Base-by-base conservation (phyloP, 2,113 vertebrate species). In the Aspiorhynchus laticeps region DNA sequence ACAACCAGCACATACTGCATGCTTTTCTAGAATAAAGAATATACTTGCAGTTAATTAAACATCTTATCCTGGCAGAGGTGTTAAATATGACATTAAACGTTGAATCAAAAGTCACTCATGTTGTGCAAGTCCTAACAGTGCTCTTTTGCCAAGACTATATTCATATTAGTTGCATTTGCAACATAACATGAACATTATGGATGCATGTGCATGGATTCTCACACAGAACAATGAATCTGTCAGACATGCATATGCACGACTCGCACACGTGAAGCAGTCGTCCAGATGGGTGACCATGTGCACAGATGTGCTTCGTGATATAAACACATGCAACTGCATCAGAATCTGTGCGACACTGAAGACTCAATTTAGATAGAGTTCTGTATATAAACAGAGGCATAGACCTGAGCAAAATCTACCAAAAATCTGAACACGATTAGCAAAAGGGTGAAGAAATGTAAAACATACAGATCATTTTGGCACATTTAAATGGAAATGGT, bases 241-340 rank as follows among this genome's bases (percentile, higher is more conserved):
- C 69, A 81, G 80, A 75, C 67, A 51, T 56, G 65, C 26, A 53
- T 69, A 86, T 78, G 84, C 21, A 78, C 67, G 33, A 86, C 78
- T 33, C 33, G 24, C 71, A 69, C 65, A 36, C 2, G 0, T 36
- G 67, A 71, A 38, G n/a, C 69, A 11, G 69, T 41, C 19, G 24
- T 86, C 73, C 78, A 82, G 80, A 88, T 48, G 80, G 73, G 11
- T 38, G 14, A 77, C 19, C 38, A 56, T 71, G 69, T 82, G 28
- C 63, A 4, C 76, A 83, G 51, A 63, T 46, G 71, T 61, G 83
- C 43, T 75, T 78, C 2, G 12, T 56, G 69, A 75, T 46, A 75
- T 46, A 46, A 75, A 75, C 41, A 46, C 8, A 36, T 41, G 73
- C n/a, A 61, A 76, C 41, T 59, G 46, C 46, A 77, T 88, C 33